Percentiles rank a stretch among this genome's conserved stretches.
phyloP scores from a whole-genome alignment of 2,888 invertebrate genomes.

The Marronus borbonicus region DNA sequence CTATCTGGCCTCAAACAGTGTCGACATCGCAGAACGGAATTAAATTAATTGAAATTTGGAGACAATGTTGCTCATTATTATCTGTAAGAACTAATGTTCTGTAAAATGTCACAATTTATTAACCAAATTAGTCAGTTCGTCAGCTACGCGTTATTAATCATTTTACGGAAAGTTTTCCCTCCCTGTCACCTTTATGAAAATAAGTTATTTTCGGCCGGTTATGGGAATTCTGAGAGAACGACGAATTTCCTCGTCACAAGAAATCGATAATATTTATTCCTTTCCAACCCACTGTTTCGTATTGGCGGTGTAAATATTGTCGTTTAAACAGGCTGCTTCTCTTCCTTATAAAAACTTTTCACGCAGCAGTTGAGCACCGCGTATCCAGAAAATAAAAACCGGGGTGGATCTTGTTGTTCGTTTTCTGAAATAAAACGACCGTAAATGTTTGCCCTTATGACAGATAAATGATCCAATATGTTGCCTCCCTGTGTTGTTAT shows the following conservation, averaged over 20 bases:
- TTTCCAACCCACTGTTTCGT: neutral
- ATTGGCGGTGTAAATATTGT: slow-evolving; percentile 39
- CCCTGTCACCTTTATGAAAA: slow-evolving; percentile 22
- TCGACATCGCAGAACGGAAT: slow-evolving; percentile 5
- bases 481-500: slow-evolving; percentile 13
- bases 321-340: slow-evolving; percentile 26
- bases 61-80: slow-evolving; percentile 23
- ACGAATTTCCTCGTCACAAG: slow-evolving; percentile 11
- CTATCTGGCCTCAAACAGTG: neutral
- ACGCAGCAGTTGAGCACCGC: neutral
- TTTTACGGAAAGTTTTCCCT: slow-evolving; percentile 10
- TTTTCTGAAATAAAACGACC: slow-evolving; percentile 41
- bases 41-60: slow-evolving; percentile 24
- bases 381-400: slow-evolving; percentile 27
- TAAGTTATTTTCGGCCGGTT: slow-evolving; percentile 16
- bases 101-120: slow-evolving; percentile 36
- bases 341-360: slow-evolving; percentile 35
- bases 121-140: slow-evolving; percentile 39
- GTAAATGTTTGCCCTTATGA: slow-evolving; percentile 40
- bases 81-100: slow-evolving; percentile 13
- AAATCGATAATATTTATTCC: slow-evolving; percentile 31
- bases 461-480: slow-evolving; percentile 44
- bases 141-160: slow-evolving; percentile 34
- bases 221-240: neutral
- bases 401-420: slow-evolving; percentile 23